Evolutionary conservation across 2,113 vertebrate genomes (phyloP), one percentile per base, ranked within the genome.

Genomic region (Xenotilapia flavipinnis): DNA sequence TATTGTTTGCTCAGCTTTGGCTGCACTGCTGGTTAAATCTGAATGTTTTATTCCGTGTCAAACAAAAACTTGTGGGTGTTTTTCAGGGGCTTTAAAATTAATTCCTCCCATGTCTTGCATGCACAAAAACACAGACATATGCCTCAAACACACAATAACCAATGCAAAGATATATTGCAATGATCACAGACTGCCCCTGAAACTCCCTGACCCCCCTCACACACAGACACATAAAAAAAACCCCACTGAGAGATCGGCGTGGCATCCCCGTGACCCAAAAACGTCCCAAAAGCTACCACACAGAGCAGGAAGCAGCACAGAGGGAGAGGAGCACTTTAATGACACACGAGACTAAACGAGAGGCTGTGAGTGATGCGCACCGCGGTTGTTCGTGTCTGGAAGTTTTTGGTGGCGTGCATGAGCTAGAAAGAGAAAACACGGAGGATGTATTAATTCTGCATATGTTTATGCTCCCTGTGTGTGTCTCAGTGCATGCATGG

Each of bases 241-340:
- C 1, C 33, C 65, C 62, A 42, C 65, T 4, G 21, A 45, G 86
- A 82, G 62, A 85, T 75, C 45, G 82, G 47, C 68, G 75, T 91
- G 87, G 90, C 87, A 91, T 93, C 87, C 83, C 51, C 1, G 19
- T 91, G 92, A 95, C 90, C 92, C 90, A 91, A 91, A 94, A 93
- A 92, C 83, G 82, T 93, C 90, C 90, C 62, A 40, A 68, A 82
- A 91, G 85, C 80, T 65, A 86, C 90, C 87, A 84, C 47, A 85
- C 19, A 81, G 55, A 88, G 90, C 82, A 92, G 90, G 91, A 86
- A 65, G 68, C 6, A 54, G 77, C 81, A 83, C 65, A 90, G 87
- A 73, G 58, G 60, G 73, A 85, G 85, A 81, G 53, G 36, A 65
- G 60, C 26, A n/a, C 84, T 83, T 85, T 84, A 86, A 55, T 7